Percentiles rank a stretch among this genome's conserved stretches.
These are phyloP conservation scores for Trematomus loennbergii DNA, from an alignment of 2,113 vertebrate species.

Conservation along the genomic window DNA sequence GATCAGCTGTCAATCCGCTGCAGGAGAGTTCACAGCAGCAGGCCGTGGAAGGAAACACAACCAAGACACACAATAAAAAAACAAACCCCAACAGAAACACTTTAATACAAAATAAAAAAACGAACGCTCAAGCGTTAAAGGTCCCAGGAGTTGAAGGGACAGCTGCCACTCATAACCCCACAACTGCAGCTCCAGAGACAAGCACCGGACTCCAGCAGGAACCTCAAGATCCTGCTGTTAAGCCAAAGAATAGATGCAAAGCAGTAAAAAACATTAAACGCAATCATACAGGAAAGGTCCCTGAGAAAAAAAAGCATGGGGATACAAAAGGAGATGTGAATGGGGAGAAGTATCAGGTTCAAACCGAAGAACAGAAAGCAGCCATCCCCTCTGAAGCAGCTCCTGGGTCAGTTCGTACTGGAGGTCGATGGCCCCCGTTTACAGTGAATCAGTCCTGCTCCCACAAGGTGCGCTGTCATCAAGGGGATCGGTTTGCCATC, in stretches of 20 bases:
- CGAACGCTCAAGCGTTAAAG: background rate
- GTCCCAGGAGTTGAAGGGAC: background rate
- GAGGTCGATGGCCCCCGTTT: slow-evolving; percentile 76
- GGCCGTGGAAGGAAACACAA: background rate
- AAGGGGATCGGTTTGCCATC: background rate
- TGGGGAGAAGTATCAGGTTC: background rate
- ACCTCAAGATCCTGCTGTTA: background rate
- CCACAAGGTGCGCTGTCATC: slow-evolving; percentile 30
- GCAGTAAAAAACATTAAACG: background rate
- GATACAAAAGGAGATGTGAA: background rate
- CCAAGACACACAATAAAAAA: background rate
- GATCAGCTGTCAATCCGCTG: too few species aligned
- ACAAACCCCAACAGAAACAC: background rate
- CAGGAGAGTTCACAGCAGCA: slow-evolving; percentile 13
- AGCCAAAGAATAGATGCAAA: background rate
- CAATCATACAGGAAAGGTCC: background rate
- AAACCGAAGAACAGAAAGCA: slow-evolving; percentile 10
- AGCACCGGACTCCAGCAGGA: background rate
- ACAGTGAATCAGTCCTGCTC: slow-evolving; percentile 76
- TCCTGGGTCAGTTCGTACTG: background rate
- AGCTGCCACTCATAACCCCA: slow-evolving; percentile 7
- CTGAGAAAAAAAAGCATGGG: background rate
- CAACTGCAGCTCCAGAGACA: background rate
- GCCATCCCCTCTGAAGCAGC: background rate
- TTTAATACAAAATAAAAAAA: background rate